These are phyloP conservation scores for Drosophila ustulata DNA, from an alignment of 2,888 invertebrate genomes.

Conservation along the genomic window DNA sequence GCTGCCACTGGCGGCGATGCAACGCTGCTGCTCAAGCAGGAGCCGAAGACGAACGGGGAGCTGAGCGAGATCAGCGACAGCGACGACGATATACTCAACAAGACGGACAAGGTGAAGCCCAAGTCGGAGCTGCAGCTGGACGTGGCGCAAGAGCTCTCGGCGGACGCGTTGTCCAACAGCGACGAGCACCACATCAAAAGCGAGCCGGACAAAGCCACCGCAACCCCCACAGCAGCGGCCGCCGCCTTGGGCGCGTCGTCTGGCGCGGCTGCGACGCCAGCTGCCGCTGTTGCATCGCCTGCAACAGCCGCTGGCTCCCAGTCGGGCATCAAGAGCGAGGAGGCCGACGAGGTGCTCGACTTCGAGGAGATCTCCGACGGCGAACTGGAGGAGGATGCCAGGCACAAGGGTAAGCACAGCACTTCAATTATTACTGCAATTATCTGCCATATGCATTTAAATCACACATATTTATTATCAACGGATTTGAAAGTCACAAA, in stretches of 20 bases:
- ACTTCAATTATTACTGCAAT: too few relatives aligned
- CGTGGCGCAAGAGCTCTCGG: slow-evolving; percentile 43
- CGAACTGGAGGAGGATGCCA: slow-evolving; percentile 94
- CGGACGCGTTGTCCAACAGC: slow-evolving; percentile 37
- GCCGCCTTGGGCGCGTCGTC: background rate
- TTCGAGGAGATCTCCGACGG: slow-evolving; percentile 97
- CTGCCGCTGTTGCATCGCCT: background rate
- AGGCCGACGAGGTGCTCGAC: slow-evolving; percentile 87
- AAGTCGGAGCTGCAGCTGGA: slow-evolving; percentile 64
- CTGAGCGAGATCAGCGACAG: slow-evolving; percentile 96
- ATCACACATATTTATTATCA: too few relatives aligned
- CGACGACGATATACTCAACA: slow-evolving; percentile 93
- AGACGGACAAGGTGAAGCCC: slow-evolving; percentile 87
- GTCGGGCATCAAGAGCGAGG: slow-evolving; percentile 69
- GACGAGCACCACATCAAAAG: slow-evolving; percentile 41
- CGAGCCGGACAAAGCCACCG: slow-evolving; percentile 29
- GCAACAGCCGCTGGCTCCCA: slow-evolving; percentile 43
- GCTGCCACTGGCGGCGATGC: slow-evolving; percentile 9
- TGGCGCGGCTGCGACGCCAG: too few relatives aligned
- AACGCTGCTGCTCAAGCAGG: slow-evolving; percentile 56
- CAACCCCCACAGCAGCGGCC: background rate
- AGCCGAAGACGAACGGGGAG: slow-evolving; percentile 84
- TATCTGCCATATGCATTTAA: too few relatives aligned
- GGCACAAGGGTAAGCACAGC: slow-evolving; percentile 85
- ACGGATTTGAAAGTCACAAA: too few relatives aligned